Evolutionary conservation across 2,113 vertebrate genomes (phyloP).

Genomic region (Rhabdornis inornatus): DNA sequence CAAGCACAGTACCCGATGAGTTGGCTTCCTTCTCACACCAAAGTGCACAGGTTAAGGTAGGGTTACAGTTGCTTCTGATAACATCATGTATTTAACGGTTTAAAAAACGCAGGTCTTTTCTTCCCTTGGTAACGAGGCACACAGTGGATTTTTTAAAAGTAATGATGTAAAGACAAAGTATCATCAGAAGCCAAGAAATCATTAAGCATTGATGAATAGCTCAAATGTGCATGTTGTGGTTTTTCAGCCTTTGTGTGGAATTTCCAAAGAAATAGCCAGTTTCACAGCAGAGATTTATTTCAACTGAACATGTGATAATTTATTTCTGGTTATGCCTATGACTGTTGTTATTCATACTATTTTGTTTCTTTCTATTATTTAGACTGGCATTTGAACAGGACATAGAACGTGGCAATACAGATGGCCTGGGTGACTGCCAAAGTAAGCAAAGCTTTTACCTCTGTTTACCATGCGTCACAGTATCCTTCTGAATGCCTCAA

Average conservation of each 20-base stretch:
- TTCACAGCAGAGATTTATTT: neutral
- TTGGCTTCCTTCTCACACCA: neutral
- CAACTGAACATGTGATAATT: neutral
- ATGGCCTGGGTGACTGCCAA: conserved; percentile 99
- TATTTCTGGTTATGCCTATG: conserved; percentile 3
- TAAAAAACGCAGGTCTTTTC: neutral
- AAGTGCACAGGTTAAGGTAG: neutral
- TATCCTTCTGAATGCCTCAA: conserved; percentile 36
- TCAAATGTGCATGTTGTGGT: neutral
- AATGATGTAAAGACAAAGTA: neutral
- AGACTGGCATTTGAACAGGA: conserved; percentile 97
- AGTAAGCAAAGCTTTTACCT: conserved; percentile 88
- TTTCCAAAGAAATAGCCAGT: neutral
- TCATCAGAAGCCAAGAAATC: neutral
- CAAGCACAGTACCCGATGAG: neutral
- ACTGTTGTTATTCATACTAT: conserved; percentile 62
- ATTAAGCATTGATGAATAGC: neutral
- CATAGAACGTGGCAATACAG: conserved; percentile 94
- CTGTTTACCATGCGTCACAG: conserved; percentile 62
- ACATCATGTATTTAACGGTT: neutral
- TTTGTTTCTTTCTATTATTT: conserved; percentile 79
- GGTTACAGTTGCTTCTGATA: neutral
- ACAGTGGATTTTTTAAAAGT: neutral
- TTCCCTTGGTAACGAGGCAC: neutral
- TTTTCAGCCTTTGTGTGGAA: neutral